Base-by-base conservation (phyloP, 2,113 vertebrate genomes). In the Nesospiza acunhae region DNA sequence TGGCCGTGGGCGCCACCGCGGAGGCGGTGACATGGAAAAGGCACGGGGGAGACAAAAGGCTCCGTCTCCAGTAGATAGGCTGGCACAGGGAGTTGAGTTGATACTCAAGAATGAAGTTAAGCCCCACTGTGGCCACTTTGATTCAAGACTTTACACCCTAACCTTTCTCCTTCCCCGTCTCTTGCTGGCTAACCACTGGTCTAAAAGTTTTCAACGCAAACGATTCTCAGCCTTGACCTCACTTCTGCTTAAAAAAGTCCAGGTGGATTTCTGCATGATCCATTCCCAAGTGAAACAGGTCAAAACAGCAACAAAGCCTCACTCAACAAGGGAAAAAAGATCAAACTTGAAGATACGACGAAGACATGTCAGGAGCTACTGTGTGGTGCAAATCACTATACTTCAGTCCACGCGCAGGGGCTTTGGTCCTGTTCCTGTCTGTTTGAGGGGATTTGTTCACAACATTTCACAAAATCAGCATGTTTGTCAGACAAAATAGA, bases 41-140 rank as follows among this genome's bases (percentile, higher is more conserved):
- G 21, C 28, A 0, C 0, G 31, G 35, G 7, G 15, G 31, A 42
- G 58, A 49, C 31, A 3, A 19, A 27, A 28, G 19, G 20, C 17
- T 24, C n/a, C 19, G 1, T 14, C 24, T 15, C 2, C 17, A 1
- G 9, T 1, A 0, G 4, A 2, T 0, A 3, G 53, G 39, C 63
- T 64, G 14, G 1, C 22, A 4, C 1, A 6, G 13, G 17, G 17
- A 10, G 0, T 8, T 18, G 55, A 8, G n/a, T 1, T 20, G 7
- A 3, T 7, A 2, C 4, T 21, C 18, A 2, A 9, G 44, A 22
- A 26, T 1, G 47, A 22, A 6, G 19, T 28, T 5, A n/a, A 70
- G 15, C 52, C 15, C 10, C 20, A 0, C 35, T 11, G 23, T 2
- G 18, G 44, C 52, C 73, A 5, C 39, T 81, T 78, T 60, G n/a